These are phyloP conservation scores for Osedax fenrisi DNA, from an alignment of 2,888 invertebrate genomes.

Conservation along the genomic window DNA sequence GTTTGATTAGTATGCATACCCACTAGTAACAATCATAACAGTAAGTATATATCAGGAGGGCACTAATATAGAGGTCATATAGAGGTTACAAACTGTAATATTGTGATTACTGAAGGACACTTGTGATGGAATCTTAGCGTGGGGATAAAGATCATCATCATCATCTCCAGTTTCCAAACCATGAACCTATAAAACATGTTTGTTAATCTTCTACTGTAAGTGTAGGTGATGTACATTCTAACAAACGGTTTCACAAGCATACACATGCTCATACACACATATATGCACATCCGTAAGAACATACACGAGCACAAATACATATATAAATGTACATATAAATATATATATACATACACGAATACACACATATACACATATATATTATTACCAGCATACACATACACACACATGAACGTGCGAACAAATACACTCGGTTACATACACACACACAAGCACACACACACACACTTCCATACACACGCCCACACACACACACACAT, in stretches of 20 bases:
- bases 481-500: too few species aligned
- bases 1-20: too few species aligned
- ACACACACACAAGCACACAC: constrained; percentile 1
- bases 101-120: constrained; percentile 41
- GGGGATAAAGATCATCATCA: constrained; percentile 34
- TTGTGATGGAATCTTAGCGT: constrained; percentile 39
- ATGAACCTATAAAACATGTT: constrained; percentile 35
- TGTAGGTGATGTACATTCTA: background rate
- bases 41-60: too few species aligned
- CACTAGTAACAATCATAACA: too few species aligned
- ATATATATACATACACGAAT: background rate
- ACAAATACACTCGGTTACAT: background rate
- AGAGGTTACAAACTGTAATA: background rate
- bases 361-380: background rate
- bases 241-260: background rate
- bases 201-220: constrained; percentile 24
- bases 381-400: background rate
- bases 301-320: background rate
- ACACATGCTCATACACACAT: too few species aligned
- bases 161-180: constrained; percentile 34
- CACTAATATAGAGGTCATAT: too few species aligned
- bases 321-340: background rate
- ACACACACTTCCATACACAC: too few species aligned
- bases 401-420: background rate
- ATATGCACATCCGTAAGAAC: background rate